Percentiles rank a stretch among this genome's conserved stretches.
Evolutionary conservation across 2,888 invertebrate species (phyloP).

Genomic region (Leptopilina myrica): DNA sequence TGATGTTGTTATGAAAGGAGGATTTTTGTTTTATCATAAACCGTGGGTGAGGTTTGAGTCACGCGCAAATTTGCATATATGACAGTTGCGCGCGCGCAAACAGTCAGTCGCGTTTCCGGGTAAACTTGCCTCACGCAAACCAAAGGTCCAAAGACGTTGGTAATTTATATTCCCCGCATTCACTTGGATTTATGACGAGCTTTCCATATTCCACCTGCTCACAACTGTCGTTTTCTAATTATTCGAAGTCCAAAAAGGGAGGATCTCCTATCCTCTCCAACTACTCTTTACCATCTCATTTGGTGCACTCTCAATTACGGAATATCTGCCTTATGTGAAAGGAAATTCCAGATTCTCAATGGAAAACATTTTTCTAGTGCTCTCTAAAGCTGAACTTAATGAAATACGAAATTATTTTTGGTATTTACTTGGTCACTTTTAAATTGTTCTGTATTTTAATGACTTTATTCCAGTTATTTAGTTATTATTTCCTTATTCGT

Average conservation of each 20-base stretch:
- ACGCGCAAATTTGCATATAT: slow-evolving; percentile 63
- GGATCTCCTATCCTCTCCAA: slow-evolving; percentile 40
- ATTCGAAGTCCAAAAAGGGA: slow-evolving; percentile 56
- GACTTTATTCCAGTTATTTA: no score
- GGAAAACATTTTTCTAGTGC: no score
- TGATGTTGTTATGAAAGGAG: background rate
- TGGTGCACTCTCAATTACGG: background rate
- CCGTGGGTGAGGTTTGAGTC: slow-evolving; percentile 46
- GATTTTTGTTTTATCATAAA: slow-evolving; percentile 21
- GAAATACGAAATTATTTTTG: no score
- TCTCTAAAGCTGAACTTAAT: no score
- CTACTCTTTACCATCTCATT: slow-evolving; percentile 46
- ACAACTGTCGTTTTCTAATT: slow-evolving; percentile 61
- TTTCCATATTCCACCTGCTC: slow-evolving; percentile 56
- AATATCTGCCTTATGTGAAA: no score
- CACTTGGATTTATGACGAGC: slow-evolving; percentile 58
- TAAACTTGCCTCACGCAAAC: slow-evolving; percentile 56
- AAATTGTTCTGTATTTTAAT: no score
- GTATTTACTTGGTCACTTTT: no score
- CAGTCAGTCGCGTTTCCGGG: slow-evolving; percentile 42
- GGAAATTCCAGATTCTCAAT: no score
- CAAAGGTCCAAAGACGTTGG: slow-evolving; percentile 54
- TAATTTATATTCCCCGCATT: slow-evolving; percentile 69
- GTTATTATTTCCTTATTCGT: no score
- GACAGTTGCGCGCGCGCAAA: slow-evolving; percentile 52